Base-by-base conservation (phyloP, 2,797 vertebrate species). In the Neomorphus geoffroyi region DNA sequence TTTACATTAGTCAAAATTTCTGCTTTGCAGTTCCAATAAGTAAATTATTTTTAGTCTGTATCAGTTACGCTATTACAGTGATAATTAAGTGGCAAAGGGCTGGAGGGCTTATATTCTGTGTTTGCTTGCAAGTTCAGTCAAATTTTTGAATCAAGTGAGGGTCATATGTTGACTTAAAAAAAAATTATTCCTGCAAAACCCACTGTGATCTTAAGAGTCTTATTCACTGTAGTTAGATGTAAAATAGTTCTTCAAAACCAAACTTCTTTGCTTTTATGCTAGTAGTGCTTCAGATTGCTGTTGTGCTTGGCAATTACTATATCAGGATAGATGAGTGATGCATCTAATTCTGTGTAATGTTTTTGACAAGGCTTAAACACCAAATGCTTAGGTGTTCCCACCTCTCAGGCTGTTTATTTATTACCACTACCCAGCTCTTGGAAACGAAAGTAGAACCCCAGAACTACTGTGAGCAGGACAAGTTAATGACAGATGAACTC, bases 301-400 rank as follows among this genome's bases (percentile, higher is more conserved):
- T 66, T 54, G n/a, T 87, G 56, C 39, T 9, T 80, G 79, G 37
- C 57, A 80, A 88, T 92, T 86, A 18, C 65, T 93, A 8, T 92
- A 73, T 85, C 48, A 61, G 86, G 81, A 35, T 61, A 95, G 84
- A 89, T 91, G 88, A 95, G 71, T 61, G 67, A 65, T 88, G 65
- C 12, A 62, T 93, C 92, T 94, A 89, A 91, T 90, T 94, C 81
- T 89, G 91, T 89, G 4, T 80, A 16, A 79, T 0, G 8, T 86
- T 81, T 86, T 87, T 95, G 75, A 80, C 69, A 86, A 71, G 81
- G 83, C 93, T 96, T 94, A 22, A 93, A 69, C 91, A 91, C 87
- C 85, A 81, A 69, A 79, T 66, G 72, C 79, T 86, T 91, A 77
- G 43, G 51, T 92, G 86, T 96, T 94, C 90, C 92, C 93, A 96